Percentiles rank a stretch among this genome's conserved stretches.
These are phyloP conservation scores for Operophtera brumata DNA, from an alignment of 2,888 invertebrate genomes.

Conservation along the genomic window DNA sequence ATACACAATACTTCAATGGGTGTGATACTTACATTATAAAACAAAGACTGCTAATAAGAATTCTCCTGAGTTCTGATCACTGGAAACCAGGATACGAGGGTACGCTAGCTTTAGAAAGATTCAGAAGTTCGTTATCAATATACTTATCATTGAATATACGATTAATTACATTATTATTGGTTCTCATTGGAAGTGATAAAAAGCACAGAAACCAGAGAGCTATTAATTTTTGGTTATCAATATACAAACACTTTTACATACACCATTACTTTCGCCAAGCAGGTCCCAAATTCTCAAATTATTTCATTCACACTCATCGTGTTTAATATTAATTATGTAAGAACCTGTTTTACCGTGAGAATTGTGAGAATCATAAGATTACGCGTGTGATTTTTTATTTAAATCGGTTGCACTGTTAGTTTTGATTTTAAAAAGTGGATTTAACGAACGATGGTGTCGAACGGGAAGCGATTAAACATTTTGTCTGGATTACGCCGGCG, in stretches of 20 bases:
- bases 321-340: conserved; percentile 22
- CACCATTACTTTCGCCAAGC: conserved; percentile 24
- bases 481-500: conserved; percentile 47
- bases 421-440: conserved; percentile 15
- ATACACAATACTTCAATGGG: not conserved
- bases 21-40: no score
- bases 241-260: no score
- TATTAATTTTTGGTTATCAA: not conserved
- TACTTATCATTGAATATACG: no score
- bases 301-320: conserved; percentile 22
- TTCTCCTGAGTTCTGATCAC: no score
- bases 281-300: conserved; percentile 15
- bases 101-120: no score
- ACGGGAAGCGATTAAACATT: conserved; percentile 36
- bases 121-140: no score
- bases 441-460: conserved; percentile 13
- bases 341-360: conserved; percentile 27
- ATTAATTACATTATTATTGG: no score
- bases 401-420: conserved; percentile 15
- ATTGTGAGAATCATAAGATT: conserved; percentile 17
- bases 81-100: no score
- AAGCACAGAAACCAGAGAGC: not conserved
- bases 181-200: not conserved
- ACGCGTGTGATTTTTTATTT: conserved; percentile 20
- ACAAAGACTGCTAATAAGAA: no score